phyloP scores from a whole-genome alignment of 2,113 vertebrate genomes.

The Bombycilla garrulus region DNA sequence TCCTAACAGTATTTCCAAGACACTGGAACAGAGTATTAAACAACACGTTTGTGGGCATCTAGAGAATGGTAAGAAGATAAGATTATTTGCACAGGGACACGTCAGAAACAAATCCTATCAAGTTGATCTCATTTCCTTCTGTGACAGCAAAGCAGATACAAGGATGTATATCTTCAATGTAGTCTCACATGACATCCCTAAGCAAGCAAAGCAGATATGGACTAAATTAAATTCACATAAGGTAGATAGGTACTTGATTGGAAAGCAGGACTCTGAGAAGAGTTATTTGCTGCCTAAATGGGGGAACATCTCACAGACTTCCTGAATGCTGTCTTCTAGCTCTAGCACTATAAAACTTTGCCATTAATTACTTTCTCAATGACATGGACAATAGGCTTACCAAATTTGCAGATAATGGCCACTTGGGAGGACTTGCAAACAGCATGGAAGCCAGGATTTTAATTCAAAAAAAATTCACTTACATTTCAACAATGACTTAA shows the following conservation, averaged over 20 bases:
- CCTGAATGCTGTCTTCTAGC: background rate
- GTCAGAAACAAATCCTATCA: background rate
- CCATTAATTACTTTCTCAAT: background rate
- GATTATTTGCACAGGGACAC: background rate
- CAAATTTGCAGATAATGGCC: background rate
- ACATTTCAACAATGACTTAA: background rate
- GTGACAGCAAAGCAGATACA: background rate
- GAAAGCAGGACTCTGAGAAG: background rate
- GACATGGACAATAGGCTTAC: background rate
- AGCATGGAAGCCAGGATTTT: background rate
- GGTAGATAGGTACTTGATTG: background rate
- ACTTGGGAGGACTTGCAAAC: background rate
- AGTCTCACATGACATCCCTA: background rate
- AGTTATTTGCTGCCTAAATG: background rate
- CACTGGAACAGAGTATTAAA: background rate
- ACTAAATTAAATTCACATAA: slow-evolving; percentile 18
- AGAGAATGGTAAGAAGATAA: background rate
- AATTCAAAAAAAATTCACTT: background rate
- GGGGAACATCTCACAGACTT: background rate
- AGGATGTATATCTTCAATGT: background rate
- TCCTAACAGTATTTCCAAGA: background rate
- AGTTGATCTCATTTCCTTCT: slow-evolving; percentile 29
- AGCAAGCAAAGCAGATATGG: background rate
- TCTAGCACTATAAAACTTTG: background rate
- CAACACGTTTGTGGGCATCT: background rate